Conservation (phyloP, 2,113 vertebrate genomes). For the Cinclus cinclus region DNA sequence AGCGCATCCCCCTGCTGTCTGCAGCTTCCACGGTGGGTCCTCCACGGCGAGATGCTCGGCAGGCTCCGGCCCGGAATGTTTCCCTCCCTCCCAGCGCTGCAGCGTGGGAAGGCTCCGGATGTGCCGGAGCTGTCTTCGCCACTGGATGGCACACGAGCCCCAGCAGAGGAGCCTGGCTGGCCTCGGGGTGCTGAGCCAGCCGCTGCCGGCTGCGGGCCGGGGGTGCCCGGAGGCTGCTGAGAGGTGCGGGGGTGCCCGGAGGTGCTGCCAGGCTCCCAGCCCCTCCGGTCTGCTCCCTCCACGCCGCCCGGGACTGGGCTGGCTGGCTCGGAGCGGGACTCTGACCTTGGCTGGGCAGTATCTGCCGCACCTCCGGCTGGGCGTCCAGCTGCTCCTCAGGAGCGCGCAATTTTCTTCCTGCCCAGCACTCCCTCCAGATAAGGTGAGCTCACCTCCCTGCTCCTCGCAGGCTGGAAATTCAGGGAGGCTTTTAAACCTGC, state of each 20-base stretch:
- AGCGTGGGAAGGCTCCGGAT: background rate
- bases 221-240: background rate
- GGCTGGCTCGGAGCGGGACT: background rate
- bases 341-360: background rate
- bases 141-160: slow-evolving; percentile 31
- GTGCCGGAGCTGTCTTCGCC: background rate
- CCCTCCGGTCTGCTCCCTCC: background rate
- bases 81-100: background rate
- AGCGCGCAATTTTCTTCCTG: background rate
- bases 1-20: background rate
- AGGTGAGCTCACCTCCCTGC: background rate
- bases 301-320: background rate
- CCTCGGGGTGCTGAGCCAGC: background rate
- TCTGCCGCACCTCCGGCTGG: background rate
- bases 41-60: background rate
- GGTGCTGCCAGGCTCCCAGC: background rate
- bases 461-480: background rate
- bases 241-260: background rate
- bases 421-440: background rate
- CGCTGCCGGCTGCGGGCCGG: background rate
- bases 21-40: background rate
- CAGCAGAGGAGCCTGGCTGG: background rate
- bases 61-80: background rate
- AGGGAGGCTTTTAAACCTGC: background rate
- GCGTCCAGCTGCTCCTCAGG: rapidly evolving